A percentile compares a stretch with the other conserved stretches of the same genome.
Conservation (phyloP, 2,113 vertebrate species). For the Pteropus alecto region DNA sequence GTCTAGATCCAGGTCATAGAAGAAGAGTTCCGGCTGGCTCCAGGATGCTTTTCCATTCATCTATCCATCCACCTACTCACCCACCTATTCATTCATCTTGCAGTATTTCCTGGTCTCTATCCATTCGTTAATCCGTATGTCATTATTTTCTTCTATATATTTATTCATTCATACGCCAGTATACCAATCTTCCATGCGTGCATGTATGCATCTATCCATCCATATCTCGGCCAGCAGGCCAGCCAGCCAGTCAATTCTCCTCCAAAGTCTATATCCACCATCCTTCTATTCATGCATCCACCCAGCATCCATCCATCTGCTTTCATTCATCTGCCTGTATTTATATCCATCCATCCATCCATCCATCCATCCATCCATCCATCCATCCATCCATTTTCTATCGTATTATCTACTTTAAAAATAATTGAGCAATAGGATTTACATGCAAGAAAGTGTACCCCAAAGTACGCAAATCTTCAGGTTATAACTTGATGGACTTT, state of each 20-base stretch:
- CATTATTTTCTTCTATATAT: not conserved
- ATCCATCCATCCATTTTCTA: not conserved
- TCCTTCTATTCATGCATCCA: not conserved
- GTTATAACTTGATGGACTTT: too few species aligned
- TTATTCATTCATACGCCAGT: not conserved
- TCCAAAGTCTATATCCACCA: too few species aligned
- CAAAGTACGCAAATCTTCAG: not conserved
- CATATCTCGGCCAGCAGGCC: too few species aligned
- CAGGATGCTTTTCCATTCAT: not conserved
- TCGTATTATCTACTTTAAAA: not conserved
- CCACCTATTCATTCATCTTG: not conserved
- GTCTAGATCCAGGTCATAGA: not conserved
- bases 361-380: not conserved
- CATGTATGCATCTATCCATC: not conserved
- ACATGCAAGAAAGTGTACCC: accelerated
- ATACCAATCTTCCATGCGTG: too few species aligned
- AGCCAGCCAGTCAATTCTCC: too few species aligned
- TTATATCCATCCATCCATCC: too few species aligned
- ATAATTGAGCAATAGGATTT: not conserved
- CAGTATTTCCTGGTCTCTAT: too few species aligned
- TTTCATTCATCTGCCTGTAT: too few species aligned
- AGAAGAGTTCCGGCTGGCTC: not conserved
- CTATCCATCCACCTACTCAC: too few species aligned
- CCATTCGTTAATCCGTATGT: not conserved
- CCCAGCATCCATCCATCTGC: not conserved